Percentiles rank a stretch among this genome's conserved stretches.
These are phyloP conservation scores for Cossypha dichroa DNA, from an alignment of 2,797 vertebrate genomes.

Conservation along the genomic window DNA sequence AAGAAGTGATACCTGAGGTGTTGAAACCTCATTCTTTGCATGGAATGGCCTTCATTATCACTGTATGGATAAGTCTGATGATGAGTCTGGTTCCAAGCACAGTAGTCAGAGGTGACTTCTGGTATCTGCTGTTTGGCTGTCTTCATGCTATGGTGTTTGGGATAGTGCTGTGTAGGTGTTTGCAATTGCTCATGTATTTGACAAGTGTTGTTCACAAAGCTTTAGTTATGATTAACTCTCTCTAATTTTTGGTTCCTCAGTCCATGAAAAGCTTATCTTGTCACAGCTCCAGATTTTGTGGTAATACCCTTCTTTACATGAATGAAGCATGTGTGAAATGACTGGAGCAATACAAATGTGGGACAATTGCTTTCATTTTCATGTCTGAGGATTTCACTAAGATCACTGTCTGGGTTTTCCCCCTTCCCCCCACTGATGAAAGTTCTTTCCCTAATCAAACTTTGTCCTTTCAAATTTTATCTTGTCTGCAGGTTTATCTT, in stretches of 20 bases:
- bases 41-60: neutral
- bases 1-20: neutral
- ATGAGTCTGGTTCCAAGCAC: neutral
- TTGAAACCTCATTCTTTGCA: neutral
- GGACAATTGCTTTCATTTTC: neutral
- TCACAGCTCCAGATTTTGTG: slow-evolving; percentile 7
- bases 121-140: neutral
- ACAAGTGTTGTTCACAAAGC: neutral
- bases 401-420: neutral
- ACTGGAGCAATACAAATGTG: neutral
- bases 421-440: neutral
- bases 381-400: neutral
- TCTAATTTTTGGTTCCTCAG: neutral
- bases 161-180: neutral
- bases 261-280: neutral
- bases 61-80: neutral
- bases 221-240: neutral
- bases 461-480: neutral
- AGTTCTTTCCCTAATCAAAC: neutral
- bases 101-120: neutral
- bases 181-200: neutral
- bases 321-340: neutral
- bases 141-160: neutral
- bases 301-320: neutral
- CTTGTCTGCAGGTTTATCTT: neutral